Conservation (phyloP, 1,140 invertebrate species). For the Drosophila repleta region DNA sequence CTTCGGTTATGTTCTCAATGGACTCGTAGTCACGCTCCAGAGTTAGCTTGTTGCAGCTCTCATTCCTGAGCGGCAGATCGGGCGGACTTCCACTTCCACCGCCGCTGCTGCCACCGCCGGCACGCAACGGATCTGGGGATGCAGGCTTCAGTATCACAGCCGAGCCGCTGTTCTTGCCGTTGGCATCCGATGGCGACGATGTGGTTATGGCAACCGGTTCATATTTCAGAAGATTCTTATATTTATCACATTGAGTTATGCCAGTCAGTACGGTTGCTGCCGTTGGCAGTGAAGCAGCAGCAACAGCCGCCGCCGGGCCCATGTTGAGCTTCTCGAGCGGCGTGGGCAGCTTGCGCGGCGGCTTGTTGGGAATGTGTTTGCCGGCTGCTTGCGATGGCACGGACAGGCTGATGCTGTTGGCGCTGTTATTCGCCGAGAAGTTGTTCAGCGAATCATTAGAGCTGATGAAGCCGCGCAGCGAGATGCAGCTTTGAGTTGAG, state of each 20-base stretch:
- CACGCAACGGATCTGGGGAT: conserved; percentile 44
- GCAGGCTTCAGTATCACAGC: conserved; percentile 73
- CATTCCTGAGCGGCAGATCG: conserved; percentile 70
- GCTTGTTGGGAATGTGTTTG: conserved; percentile 81
- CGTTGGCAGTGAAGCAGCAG: not conserved
- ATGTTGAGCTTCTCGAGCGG: conserved; percentile 36
- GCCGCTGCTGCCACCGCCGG: not conserved
- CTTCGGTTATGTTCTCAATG: conserved; percentile 86
- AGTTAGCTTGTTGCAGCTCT: conserved; percentile 46
- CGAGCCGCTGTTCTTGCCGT: conserved; percentile 57
- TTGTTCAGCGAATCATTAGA: conserved; percentile 80
- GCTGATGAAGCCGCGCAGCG: conserved; percentile 71
- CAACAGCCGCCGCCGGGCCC: not conserved
- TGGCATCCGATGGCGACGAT: conserved; percentile 64
- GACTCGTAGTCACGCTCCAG: conserved; percentile 77
- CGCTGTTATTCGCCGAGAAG: conserved; percentile 44
- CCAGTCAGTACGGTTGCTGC: not conserved
- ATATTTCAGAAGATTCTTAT: conserved; percentile 77
- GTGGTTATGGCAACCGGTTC: conserved; percentile 81
- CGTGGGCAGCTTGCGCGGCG: conserved; percentile 71
- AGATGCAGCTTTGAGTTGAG: conserved; percentile 71
- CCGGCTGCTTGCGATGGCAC: conserved; percentile 54
- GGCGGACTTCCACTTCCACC: conserved; percentile 46
- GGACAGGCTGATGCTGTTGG: conserved; percentile 39
- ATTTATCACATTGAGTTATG: conserved; percentile 73